These are phyloP conservation scores for Drosophila melanica DNA, from an alignment of 1,140 invertebrate genomes.

Conservation along the genomic window DNA sequence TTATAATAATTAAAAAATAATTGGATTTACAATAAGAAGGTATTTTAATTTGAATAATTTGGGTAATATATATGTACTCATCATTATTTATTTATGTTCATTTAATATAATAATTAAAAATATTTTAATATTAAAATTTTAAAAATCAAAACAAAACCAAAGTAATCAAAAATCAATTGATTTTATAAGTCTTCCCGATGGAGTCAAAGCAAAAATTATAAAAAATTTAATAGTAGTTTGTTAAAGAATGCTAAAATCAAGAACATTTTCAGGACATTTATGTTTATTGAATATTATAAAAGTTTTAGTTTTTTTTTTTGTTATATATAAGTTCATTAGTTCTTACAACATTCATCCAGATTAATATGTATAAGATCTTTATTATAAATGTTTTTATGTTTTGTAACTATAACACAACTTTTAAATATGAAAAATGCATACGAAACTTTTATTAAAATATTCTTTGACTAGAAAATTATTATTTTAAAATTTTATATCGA, in stretches of 20 bases:
- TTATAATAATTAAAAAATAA: constrained; percentile 11
- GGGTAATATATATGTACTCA: no score
- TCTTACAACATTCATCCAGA: constrained; percentile 9
- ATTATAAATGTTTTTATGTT: not conserved
- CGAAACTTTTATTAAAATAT: not conserved
- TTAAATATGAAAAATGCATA: not conserved
- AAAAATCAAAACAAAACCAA: no score
- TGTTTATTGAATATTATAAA: not conserved
- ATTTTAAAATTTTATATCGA: constrained; percentile 13
- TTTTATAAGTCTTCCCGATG: no score
- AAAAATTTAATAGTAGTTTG: no score
- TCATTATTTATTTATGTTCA: not conserved
- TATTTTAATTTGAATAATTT: not conserved
- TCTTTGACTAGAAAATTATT: constrained; percentile 17
- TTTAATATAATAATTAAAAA: not conserved
- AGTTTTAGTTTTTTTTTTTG: not conserved
- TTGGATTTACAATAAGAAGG: constrained; percentile 3
- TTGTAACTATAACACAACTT: constrained; percentile 3
- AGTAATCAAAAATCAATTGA: no score
- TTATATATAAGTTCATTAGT: not conserved
- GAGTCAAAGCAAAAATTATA: no score
- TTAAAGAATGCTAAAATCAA: no score
- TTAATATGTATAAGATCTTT: constrained; percentile 18
- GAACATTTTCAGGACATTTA: no score
- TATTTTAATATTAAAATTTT: no score